These are phyloP conservation scores for Anticlea derivata DNA, from an alignment of 2,888 invertebrate genomes.

Conservation along the genomic window DNA sequence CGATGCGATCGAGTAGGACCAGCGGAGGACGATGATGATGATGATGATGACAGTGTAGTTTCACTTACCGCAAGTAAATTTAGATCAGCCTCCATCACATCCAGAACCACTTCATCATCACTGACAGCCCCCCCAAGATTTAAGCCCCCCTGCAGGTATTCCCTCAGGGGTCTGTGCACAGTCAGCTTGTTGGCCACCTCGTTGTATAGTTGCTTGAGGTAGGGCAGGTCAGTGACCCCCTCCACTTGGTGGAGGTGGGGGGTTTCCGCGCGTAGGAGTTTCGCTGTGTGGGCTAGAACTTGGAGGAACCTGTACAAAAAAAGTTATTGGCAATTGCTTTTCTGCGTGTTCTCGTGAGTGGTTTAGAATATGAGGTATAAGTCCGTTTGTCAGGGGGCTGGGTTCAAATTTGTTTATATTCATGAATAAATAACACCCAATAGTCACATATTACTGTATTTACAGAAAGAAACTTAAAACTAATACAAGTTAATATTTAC, in stretches of 20 bases:
- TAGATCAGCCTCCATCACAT: constrained; percentile 50
- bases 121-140: constrained; percentile 39
- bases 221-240: constrained; percentile 55
- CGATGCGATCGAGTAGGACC: no score
- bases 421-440: no score
- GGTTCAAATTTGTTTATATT: no score
- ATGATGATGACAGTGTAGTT: neutral
- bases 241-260: constrained; percentile 65
- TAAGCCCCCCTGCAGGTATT: constrained; percentile 45
- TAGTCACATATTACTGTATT: no score
- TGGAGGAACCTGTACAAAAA: constrained; percentile 54
- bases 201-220: constrained; percentile 49
- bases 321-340: no score
- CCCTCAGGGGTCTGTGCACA: constrained; percentile 47
- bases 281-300: constrained; percentile 56
- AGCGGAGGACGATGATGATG: no score
- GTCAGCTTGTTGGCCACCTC: constrained; percentile 60
- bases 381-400: no score
- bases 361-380: no score
- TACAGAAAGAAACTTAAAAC: no score
- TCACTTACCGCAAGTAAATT: constrained; percentile 61
- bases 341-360: no score
- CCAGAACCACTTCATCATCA: constrained; percentile 40
- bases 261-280: constrained; percentile 58
- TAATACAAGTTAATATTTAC: no score